Percentiles rank a stretch among this genome's conserved stretches.
phyloP scores from a whole-genome alignment of 2,888 invertebrate genomes.

The Lasioglossum marginatum region DNA sequence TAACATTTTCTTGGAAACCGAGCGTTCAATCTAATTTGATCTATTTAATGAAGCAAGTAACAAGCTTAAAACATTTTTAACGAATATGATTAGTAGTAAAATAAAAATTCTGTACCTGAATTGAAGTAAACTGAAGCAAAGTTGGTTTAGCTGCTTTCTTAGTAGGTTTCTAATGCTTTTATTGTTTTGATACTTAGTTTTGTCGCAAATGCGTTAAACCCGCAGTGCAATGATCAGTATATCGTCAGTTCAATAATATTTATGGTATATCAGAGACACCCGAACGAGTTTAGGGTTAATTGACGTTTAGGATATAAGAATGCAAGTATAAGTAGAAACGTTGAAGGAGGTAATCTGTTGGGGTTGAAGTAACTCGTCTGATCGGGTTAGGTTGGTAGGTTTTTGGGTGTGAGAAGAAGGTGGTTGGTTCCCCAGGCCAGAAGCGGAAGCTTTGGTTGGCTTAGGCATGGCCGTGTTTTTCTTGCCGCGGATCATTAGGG shows the following conservation, averaged over 20 bases:
- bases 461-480: conserved; percentile 82
- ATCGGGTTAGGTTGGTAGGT: conserved; percentile 76
- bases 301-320: conserved; percentile 30
- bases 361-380: conserved; percentile 74
- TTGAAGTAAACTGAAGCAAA: no score
- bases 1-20: background rate
- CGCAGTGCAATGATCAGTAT: background rate
- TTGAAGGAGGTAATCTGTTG: conserved; percentile 72
- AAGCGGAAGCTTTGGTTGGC: conserved; percentile 80
- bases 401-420: conserved; percentile 73
- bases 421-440: conserved; percentile 75
- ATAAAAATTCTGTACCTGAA: no score
- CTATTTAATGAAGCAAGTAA: no score
- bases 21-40: no score
- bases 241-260: background rate
- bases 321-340: conserved; percentile 47
- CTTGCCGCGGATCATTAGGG: conserved; percentile 84
- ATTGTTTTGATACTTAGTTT: no score
- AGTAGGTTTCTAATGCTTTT: no score
- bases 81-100: no score
- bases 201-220: background rate
- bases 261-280: background rate
- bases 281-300: background rate
- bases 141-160: no score
- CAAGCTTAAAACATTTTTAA: no score